Evolutionary conservation across 1,140 invertebrate genomes (phyloP), one percentile per base, ranked within the genome.

Genomic region (Mylabris phalerata): DNA sequence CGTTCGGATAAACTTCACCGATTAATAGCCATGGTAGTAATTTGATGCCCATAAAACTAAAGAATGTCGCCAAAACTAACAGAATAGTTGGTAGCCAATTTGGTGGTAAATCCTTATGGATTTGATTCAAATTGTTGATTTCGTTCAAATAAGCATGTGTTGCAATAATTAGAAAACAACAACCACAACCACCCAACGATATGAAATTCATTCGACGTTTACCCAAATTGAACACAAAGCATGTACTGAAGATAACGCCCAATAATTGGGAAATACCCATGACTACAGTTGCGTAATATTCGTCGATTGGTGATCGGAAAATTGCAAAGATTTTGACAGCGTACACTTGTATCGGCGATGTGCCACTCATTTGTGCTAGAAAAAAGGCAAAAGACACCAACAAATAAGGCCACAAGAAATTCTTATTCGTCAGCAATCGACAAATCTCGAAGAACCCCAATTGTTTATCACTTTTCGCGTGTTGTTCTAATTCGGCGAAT

Each of bases 11-110:
- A 2, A 82, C 84, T 72, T 90, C 88, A 19, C 86, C 87, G 38
- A 86, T 85, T 2, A 91, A 75, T 44, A 91, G 80, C 88, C 88
- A 91, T 5, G 88, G 87, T 3, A 91, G 66, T 27, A 87, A 71
- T 47, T 85, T 73, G 11, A 90, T 85, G 0, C 86, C 85, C 2
- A 82, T 72, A 60, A 89, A 85, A 0, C 84, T 80, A 10, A 86
- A 74, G 59, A 89, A 84, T 1, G 87, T 87, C 1, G 83, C 73
- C 2, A 77, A 64, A 46, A 89, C 79, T 13, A 91, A 71, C 0
- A 88, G 75, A 0, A 78, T 79, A 4, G 82, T 77, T 0, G 88
- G 87, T 4, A 89, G 67, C 87, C 87, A 90, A 32, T 64, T 52
- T 24, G 40, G 3, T 32, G 6, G 27, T 10, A 66, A 57, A 43